Evolutionary conservation across 2,888 invertebrate genomes (phyloP).

Genomic region (Agrilus biguttatus): DNA sequence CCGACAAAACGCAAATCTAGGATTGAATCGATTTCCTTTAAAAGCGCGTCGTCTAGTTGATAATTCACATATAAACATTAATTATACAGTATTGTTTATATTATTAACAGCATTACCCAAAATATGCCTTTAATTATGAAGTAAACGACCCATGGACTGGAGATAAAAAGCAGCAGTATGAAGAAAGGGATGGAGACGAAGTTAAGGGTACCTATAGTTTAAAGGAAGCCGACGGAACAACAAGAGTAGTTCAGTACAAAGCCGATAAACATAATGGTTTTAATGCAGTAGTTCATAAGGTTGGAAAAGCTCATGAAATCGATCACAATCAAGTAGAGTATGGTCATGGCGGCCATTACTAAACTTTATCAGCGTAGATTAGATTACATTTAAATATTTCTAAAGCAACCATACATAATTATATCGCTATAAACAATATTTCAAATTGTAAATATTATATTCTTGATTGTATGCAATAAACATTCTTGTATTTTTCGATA

Average conservation of each 20-base stretch:
- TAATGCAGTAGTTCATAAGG: slow-evolving; percentile 42
- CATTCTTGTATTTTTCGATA: too few relatives aligned
- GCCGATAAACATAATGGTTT: slow-evolving; percentile 45
- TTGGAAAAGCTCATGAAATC: slow-evolving; percentile 22
- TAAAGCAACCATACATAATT: too few relatives aligned
- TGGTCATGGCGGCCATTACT: neutral
- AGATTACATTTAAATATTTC: too few relatives aligned
- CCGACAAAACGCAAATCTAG: too few relatives aligned
- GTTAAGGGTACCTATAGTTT: slow-evolving; percentile 46
- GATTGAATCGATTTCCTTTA: too few relatives aligned
- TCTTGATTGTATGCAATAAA: too few relatives aligned
- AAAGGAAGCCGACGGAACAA: slow-evolving; percentile 41
- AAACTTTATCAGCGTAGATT: too few relatives aligned
- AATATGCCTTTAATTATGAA: slow-evolving; percentile 43
- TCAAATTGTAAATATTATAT: too few relatives aligned
- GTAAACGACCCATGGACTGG: slow-evolving; percentile 45
- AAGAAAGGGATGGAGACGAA: slow-evolving; percentile 46
- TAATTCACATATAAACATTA: neutral
- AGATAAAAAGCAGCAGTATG: slow-evolving; percentile 43
- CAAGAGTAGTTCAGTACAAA: slow-evolving; percentile 43
- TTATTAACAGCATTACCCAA: slow-evolving; percentile 36
- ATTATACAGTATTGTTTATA: slow-evolving; percentile 11
- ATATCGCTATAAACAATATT: too few relatives aligned
- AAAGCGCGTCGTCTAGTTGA: neutral
- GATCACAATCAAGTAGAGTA: neutral